phyloP scores from a whole-genome alignment of 2,797 vertebrate genomes.

The Galago senegalensis region DNA sequence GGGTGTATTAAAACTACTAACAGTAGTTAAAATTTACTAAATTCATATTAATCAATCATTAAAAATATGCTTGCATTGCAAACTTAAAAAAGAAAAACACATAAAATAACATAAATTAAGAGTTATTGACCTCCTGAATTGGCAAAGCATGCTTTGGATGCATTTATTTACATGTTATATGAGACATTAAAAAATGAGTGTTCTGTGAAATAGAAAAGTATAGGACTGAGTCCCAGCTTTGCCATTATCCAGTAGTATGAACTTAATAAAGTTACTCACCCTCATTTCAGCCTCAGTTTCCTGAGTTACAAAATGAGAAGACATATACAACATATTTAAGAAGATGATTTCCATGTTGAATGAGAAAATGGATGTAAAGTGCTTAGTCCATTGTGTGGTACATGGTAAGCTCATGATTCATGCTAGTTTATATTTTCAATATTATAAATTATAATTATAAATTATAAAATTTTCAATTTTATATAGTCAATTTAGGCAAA shows the following conservation, averaged over 20 bases:
- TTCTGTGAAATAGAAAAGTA: neutral
- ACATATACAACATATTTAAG: neutral
- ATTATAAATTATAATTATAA: no score
- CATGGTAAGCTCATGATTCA: neutral
- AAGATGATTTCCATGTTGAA: conserved; percentile 14
- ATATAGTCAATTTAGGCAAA: conserved; percentile 18
- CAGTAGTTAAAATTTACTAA: conserved; percentile 13
- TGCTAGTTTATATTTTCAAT: conserved; percentile 4
- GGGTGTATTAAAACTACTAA: neutral
- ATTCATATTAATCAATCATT: neutral
- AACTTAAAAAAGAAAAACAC: neutral
- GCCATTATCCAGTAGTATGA: neutral
- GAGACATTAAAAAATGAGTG: neutral
- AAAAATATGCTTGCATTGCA: neutral
- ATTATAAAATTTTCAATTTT: no score
- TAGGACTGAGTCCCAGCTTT: neutral
- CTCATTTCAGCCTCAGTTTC: neutral
- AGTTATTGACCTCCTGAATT: neutral
- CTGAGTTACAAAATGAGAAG: neutral
- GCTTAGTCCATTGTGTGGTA: neutral
- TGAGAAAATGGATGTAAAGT: neutral
- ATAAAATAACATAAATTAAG: neutral
- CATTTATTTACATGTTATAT: neutral
- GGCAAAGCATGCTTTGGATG: neutral
- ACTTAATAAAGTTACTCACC: neutral